Percentiles rank a stretch among this genome's conserved stretches.
phyloP scores from a whole-genome alignment of 2,113 vertebrate species.

The Campylomormyrus tamandua region DNA sequence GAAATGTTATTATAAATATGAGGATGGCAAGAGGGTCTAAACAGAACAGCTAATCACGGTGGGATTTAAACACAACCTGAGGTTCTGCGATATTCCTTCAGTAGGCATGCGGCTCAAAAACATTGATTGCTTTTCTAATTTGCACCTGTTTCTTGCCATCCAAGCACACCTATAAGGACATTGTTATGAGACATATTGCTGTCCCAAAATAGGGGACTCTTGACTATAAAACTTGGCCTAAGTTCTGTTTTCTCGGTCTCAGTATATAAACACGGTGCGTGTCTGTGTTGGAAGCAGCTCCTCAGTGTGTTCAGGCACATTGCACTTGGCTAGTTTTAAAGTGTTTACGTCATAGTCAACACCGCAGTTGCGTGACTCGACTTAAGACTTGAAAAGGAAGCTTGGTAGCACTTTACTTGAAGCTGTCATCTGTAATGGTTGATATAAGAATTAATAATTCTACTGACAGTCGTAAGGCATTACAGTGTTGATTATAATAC shows the following conservation, averaged over 20 bases:
- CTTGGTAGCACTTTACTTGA: neutral
- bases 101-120: neutral
- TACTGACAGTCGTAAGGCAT: neutral
- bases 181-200: neutral
- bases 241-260: neutral
- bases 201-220: neutral
- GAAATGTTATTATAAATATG: neutral
- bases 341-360: neutral
- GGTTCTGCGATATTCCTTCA: conserved; percentile 4
- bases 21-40: conserved; percentile 1
- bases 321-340: neutral
- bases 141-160: neutral
- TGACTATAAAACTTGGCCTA: neutral
- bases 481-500: neutral
- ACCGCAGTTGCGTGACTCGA: neutral
- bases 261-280: neutral
- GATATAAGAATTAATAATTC: neutral
- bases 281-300: neutral
- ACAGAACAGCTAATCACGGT: conserved; percentile 3
- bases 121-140: conserved; percentile 15
- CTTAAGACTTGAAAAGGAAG: neutral
- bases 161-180: neutral
- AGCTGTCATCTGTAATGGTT: no score
- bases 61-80: neutral
- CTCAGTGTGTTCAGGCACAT: neutral